phyloP scores from a whole-genome alignment of 2,888 invertebrate species.

The Cinara cedri region DNA sequence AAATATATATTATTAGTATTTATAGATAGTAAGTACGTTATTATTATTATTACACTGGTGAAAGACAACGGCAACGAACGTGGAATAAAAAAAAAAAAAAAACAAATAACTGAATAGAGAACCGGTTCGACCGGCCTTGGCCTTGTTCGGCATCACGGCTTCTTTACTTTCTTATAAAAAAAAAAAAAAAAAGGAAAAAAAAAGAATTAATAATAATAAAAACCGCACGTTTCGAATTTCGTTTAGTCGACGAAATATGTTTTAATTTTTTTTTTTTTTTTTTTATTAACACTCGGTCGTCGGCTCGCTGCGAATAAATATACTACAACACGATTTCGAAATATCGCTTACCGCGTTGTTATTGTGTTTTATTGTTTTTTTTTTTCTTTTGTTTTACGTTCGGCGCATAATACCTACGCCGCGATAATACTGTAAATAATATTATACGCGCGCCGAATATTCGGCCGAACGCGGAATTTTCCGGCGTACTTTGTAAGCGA shows the following conservation, averaged over 20 bases:
- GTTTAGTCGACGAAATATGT: constrained; percentile 10
- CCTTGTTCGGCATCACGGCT: constrained; percentile 51
- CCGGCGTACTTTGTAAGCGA: no score
- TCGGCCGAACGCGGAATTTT: no score
- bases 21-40: neutral
- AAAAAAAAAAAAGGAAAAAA: constrained; percentile 5
- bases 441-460: neutral
- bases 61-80: neutral
- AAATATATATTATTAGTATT: no score
- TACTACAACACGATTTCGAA: no score
- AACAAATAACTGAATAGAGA: constrained; percentile 47
- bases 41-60: neutral
- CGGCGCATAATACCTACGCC: neutral
- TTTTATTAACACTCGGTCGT: no score
- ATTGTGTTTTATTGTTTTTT: neutral
- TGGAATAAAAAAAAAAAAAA: neutral
- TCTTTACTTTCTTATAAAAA: constrained; percentile 52
- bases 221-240: constrained; percentile 31
- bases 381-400: neutral
- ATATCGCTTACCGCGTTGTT: neutral
- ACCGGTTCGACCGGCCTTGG: constrained; percentile 54
- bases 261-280: neutral
- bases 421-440: no score
- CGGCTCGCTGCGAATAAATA: no score
- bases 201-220: constrained; percentile 2